Conservation (phyloP, 64 coral and sea anemone species). For the Acropora tenuis region DNA sequence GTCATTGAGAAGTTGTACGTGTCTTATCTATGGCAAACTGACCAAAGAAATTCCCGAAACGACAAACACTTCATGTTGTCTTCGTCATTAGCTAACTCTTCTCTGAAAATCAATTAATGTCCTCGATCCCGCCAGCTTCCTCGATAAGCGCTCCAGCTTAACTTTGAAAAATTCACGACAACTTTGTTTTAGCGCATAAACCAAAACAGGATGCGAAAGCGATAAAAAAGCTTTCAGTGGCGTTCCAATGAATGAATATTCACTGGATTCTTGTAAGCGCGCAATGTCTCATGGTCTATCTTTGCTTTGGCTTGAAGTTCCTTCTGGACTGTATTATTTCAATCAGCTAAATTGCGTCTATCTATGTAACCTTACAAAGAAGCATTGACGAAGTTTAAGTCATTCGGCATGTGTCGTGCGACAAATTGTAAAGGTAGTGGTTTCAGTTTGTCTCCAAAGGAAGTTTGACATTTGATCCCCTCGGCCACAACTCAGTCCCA, state of each 20-base stretch:
- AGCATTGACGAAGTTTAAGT: too few relatives aligned
- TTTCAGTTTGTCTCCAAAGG: not conserved
- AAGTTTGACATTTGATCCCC: not conserved
- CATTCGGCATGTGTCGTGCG: not conserved
- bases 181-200: not conserved
- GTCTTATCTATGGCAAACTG: slow-evolving; percentile 20
- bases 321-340: too few relatives aligned
- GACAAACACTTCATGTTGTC: not conserved
- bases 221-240: not conserved
- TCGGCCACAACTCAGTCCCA: not conserved
- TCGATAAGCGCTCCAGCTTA: not conserved
- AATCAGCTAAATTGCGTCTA: too few relatives aligned
- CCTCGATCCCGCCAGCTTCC: not conserved
- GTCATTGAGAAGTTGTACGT: not conserved
- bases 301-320: too few relatives aligned
- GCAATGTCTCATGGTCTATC: too few relatives aligned
- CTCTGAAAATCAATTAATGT: slow-evolving; percentile 46
- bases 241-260: too few relatives aligned
- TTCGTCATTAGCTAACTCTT: slow-evolving; percentile 20
- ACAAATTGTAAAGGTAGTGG: not conserved
- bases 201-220: not conserved
- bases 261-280: too few relatives aligned
- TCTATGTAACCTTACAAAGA: too few relatives aligned
- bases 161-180: not conserved
- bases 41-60: not conserved